phyloP scores from a whole-genome alignment of 2,888 invertebrate species.

The Amphipyra tragopoginis region DNA sequence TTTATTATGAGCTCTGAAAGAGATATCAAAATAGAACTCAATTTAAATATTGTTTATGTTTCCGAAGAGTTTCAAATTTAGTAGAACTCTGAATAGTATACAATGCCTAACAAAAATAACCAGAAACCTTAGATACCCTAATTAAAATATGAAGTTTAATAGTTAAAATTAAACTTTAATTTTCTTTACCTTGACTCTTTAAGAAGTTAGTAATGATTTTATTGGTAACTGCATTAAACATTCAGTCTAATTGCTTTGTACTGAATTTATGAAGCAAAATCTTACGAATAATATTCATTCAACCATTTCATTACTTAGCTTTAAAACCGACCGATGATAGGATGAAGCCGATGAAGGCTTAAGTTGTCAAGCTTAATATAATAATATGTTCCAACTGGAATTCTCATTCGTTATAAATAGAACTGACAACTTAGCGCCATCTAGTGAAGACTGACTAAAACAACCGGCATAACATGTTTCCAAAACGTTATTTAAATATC shows the following conservation, averaged over 20 bases:
- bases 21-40: neutral
- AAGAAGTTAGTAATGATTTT: no score
- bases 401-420: conserved; percentile 41
- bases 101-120: no score
- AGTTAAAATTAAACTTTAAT: no score
- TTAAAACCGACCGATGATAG: conserved; percentile 10
- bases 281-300: conserved; percentile 14
- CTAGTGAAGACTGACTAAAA: conserved; percentile 15
- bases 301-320: conserved; percentile 15
- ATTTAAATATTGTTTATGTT: neutral
- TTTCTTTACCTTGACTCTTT: no score
- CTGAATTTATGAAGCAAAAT: neutral
- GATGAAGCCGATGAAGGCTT: conserved; percentile 13
- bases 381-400: conserved; percentile 34
- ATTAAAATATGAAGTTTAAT: no score
- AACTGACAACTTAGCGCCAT: conserved; percentile 46
- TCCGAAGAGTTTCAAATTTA: neutral
- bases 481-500: conserved; percentile 6
- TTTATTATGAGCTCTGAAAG: neutral
- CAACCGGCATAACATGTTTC: conserved; percentile 28
- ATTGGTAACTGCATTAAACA: no score
- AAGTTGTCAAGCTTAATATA: conserved; percentile 32
- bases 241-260: no score
- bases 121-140: no score
- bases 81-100: neutral